Percentiles rank a stretch among this genome's conserved stretches.
These are phyloP conservation scores for Drosophila macrospina DNA, from an alignment of 2,888 invertebrate species.

Conservation along the genomic window DNA sequence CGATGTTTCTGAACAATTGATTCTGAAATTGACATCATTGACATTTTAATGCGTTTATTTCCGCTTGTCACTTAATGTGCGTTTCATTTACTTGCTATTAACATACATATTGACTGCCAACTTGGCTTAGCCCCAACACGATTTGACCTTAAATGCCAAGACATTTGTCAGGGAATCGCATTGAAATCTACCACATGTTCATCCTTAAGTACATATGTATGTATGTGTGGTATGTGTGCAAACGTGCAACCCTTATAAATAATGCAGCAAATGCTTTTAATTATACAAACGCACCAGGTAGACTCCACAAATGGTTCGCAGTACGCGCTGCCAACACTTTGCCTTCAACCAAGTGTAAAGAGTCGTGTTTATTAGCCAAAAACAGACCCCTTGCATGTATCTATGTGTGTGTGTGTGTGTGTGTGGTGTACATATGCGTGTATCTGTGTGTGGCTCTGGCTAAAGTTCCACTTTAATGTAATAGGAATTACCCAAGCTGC, in stretches of 20 bases:
- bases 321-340: constrained; percentile 39
- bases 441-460: constrained; percentile 24
- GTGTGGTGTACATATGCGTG: background rate
- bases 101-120: constrained; percentile 49
- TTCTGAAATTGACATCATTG: constrained; percentile 66
- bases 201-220: constrained; percentile 1
- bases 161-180: constrained; percentile 39
- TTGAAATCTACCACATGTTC: constrained; percentile 17
- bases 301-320: constrained; percentile 38
- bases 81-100: constrained; percentile 50
- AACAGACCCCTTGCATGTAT: constrained; percentile 51
- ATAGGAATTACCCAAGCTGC: constrained; percentile 60
- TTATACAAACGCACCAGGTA: constrained; percentile 65
- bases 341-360: constrained; percentile 73
- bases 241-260: constrained; percentile 59
- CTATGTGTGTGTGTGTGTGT: constrained; percentile 6
- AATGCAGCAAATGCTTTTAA: constrained; percentile 69
- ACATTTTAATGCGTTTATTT: constrained; percentile 74
- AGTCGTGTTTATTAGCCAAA: constrained; percentile 74
- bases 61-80: constrained; percentile 59
- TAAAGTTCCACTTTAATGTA: constrained; percentile 68
- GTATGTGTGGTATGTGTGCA: constrained; percentile 3
- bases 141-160: constrained; percentile 40
- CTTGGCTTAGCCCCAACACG: constrained; percentile 15
- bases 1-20: constrained; percentile 69